phyloP scores from a whole-genome alignment of 2,797 vertebrate genomes.

The Monodelphis domestica region DNA sequence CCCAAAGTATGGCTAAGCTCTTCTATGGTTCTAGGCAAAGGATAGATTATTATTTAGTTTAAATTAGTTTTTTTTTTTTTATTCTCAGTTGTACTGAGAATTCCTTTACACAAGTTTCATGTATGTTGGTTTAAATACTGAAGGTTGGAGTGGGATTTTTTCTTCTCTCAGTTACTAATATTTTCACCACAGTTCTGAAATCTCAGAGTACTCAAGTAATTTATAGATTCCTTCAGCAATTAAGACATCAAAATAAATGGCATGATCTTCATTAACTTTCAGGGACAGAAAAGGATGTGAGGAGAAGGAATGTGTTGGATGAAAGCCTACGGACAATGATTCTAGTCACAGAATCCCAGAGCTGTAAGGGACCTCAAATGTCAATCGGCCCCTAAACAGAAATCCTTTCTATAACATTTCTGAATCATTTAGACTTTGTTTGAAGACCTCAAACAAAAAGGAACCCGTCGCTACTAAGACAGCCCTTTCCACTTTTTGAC shows the following conservation, averaged over 20 bases:
- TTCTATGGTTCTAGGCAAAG: background rate
- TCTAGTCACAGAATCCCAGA: background rate
- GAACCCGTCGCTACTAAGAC: background rate
- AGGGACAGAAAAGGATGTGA: background rate
- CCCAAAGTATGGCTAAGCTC: background rate
- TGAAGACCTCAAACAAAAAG: background rate
- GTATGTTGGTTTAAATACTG: background rate
- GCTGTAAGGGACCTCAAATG: background rate
- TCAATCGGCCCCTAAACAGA: background rate
- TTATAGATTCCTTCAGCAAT: background rate
- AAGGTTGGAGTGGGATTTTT: background rate
- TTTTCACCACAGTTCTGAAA: background rate
- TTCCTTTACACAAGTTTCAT: background rate
- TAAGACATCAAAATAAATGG: slow-evolving; percentile 9
- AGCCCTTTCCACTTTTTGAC: background rate
- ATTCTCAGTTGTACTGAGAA: background rate
- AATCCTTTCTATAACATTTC: background rate
- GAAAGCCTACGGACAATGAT: background rate
- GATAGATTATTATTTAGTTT: background rate
- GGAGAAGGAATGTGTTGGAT: slow-evolving; percentile 12
- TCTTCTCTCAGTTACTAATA: background rate
- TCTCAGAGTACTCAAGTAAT: background rate
- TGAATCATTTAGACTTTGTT: background rate
- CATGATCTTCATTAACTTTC: background rate
- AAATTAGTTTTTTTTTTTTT: background rate